phyloP scores from a whole-genome alignment of 2,888 invertebrate genomes.

The Torymus aiolomorphi region DNA sequence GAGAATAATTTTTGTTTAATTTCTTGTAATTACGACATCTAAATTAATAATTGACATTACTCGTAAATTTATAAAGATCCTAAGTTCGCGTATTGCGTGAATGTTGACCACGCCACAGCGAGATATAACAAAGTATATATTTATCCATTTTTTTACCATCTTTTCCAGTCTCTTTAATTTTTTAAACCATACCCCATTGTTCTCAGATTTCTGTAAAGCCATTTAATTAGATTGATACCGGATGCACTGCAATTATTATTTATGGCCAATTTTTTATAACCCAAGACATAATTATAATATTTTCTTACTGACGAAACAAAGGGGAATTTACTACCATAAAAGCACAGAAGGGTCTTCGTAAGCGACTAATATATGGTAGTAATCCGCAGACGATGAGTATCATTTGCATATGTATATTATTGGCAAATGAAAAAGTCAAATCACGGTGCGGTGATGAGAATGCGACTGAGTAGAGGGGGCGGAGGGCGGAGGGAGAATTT shows the following conservation, averaged over 20 bases:
- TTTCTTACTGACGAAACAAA: conserved; percentile 4
- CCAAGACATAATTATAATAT: conserved; percentile 1
- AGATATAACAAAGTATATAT: too few species aligned
- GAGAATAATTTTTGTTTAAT: too few species aligned
- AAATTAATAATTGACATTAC: too few species aligned
- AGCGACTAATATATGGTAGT: conserved; percentile 43
- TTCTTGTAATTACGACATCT: too few species aligned
- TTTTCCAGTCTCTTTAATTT: too few species aligned
- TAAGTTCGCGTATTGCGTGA: too few species aligned
- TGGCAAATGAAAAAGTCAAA: conserved; percentile 52
- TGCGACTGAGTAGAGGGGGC: conserved; percentile 13
- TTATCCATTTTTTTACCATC: too few species aligned
- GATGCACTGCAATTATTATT: neutral
- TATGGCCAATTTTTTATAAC: neutral
- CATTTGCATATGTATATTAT: conserved; percentile 52
- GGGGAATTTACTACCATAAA: neutral
- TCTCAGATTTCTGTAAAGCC: too few species aligned
- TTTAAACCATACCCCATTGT: too few species aligned
- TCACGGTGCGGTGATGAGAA: conserved; percentile 16
- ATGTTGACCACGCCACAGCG: too few species aligned
- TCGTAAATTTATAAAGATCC: too few species aligned
- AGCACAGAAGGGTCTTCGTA: neutral
- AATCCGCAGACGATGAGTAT: conserved; percentile 21
- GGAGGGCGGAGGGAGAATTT: conserved; percentile 31
- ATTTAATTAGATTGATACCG: too few species aligned